Evolutionary conservation across 2,888 invertebrate genomes (phyloP).

Genomic region (Tortrix viridana): DNA sequence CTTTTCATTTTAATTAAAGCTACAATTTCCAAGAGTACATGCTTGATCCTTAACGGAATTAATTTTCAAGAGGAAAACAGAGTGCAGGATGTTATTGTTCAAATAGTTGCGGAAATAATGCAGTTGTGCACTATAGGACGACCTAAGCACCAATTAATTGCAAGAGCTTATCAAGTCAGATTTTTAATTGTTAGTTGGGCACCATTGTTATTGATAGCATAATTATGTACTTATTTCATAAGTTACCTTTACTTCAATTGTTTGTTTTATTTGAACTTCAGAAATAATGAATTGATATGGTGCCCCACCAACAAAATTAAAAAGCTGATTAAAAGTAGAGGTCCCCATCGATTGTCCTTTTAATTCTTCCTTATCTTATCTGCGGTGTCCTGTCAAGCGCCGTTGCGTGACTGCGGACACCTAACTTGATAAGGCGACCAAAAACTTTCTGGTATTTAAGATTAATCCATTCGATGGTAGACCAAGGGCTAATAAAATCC

Average conservation of each 20-base stretch:
- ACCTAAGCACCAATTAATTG: background rate
- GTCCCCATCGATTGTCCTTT: slow-evolving; percentile 10
- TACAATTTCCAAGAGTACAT: slow-evolving; percentile 15
- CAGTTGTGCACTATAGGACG: background rate
- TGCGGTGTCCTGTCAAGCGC: background rate
- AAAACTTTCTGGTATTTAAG: slow-evolving; percentile 19
- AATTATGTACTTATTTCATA: too few species aligned
- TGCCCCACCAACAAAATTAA: too few species aligned
- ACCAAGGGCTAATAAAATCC: background rate
- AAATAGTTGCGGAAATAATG: background rate
- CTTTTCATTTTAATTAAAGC: slow-evolving; percentile 38
- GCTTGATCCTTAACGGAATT: slow-evolving; percentile 10
- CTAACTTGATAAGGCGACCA: slow-evolving; percentile 16
- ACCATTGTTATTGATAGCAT: too few species aligned
- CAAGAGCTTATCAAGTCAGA: too few species aligned
- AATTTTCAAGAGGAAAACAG: slow-evolving; percentile 7
- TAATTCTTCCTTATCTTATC: slow-evolving; percentile 30
- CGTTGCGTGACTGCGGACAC: slow-evolving; percentile 29
- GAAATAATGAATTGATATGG: too few species aligned
- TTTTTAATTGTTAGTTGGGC: too few species aligned
- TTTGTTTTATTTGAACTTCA: too few species aligned
- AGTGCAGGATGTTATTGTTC: slow-evolving; percentile 5
- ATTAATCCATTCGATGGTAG: slow-evolving; percentile 2
- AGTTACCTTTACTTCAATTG: too few species aligned
- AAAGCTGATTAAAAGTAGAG: background rate